phyloP scores from a whole-genome alignment of 2,797 vertebrate genomes.

The Aulostomus chinensis region DNA sequence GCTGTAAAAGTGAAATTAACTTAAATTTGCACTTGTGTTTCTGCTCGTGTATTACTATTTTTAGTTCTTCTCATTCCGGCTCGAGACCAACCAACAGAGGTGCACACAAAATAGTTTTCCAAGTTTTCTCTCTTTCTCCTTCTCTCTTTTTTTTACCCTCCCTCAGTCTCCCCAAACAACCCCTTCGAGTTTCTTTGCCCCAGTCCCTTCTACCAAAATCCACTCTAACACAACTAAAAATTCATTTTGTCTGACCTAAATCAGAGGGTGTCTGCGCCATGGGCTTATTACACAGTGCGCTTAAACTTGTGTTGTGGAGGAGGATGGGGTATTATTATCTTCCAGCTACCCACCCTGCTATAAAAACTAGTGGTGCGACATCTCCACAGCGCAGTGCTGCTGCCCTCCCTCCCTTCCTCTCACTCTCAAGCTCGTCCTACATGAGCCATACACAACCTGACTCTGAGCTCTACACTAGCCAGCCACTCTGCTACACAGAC shows the following conservation, averaged over 20 bases:
- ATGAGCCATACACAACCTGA: slow-evolving; percentile 72
- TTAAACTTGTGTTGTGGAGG: slow-evolving; percentile 86
- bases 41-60: slow-evolving; percentile 1
- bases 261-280: slow-evolving; percentile 85
- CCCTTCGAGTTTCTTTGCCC: slow-evolving; percentile 68
- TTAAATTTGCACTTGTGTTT: slow-evolving; percentile 15
- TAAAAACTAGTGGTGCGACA: slow-evolving; percentile 87
- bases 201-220: slow-evolving; percentile 76
- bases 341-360: slow-evolving; percentile 87
- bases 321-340: slow-evolving; percentile 90
- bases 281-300: slow-evolving; percentile 83
- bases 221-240: slow-evolving; percentile 83
- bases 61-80: slow-evolving; percentile 32
- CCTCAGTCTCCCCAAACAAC: slow-evolving; percentile 76
- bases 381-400: slow-evolving; percentile 83
- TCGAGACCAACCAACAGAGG: slow-evolving; percentile 51
- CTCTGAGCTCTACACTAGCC: slow-evolving; percentile 70
- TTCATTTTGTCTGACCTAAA: slow-evolving; percentile 89
- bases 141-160: slow-evolving; percentile 52
- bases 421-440: slow-evolving; percentile 74
- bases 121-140: slow-evolving; percentile 54
- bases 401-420: slow-evolving; percentile 77
- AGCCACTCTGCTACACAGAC: slow-evolving; percentile 63
- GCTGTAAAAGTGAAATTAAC: slow-evolving; percentile 37
- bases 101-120: slow-evolving; percentile 62